A percentile compares a stretch with the other conserved stretches of the same genome.
Evolutionary conservation across 2,113 vertebrate genomes (phyloP).

Genomic region (Oncorhynchus clarkii): DNA sequence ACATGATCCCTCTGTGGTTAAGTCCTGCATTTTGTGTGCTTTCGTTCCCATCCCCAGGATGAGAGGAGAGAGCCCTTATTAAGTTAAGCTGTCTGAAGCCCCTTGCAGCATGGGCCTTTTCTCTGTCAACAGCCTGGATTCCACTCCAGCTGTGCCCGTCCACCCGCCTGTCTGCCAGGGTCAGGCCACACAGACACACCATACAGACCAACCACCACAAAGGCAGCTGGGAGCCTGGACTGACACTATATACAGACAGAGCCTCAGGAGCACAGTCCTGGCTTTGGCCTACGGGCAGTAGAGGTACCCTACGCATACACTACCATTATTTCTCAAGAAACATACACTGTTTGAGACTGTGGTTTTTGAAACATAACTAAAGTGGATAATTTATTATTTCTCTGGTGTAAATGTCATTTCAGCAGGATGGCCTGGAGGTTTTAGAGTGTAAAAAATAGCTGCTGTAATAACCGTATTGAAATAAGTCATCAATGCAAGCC

Average conservation of each 20-base stretch:
- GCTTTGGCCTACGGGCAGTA: neutral
- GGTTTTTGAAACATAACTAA: neutral
- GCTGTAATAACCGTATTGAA: neutral
- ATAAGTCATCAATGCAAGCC: neutral
- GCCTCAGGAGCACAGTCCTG: neutral
- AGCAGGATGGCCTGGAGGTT: neutral
- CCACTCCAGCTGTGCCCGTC: constrained; percentile 46
- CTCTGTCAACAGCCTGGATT: constrained; percentile 70
- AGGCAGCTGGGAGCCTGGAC: constrained; percentile 18
- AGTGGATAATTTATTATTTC: neutral
- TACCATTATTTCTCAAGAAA: neutral
- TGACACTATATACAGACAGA: neutral
- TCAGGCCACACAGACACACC: neutral
- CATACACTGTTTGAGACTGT: neutral
- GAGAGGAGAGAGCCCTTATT: constrained; percentile 30
- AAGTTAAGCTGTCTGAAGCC: constrained; percentile 48
- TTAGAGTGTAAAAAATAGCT: neutral
- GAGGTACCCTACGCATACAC: neutral
- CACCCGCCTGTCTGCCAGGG: constrained; percentile 29
- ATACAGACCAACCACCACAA: neutral
- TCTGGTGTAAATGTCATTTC: neutral
- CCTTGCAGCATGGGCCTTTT: constrained; percentile 59
- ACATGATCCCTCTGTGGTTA: constrained; percentile 32
- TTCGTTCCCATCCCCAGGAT: constrained; percentile 8
- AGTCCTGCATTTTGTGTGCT: constrained; percentile 17